Percentiles rank a stretch among this genome's conserved stretches.
These are phyloP conservation scores for Pan paniscus DNA, from an alignment of 2,113 vertebrate genomes.

Conservation along the genomic window DNA sequence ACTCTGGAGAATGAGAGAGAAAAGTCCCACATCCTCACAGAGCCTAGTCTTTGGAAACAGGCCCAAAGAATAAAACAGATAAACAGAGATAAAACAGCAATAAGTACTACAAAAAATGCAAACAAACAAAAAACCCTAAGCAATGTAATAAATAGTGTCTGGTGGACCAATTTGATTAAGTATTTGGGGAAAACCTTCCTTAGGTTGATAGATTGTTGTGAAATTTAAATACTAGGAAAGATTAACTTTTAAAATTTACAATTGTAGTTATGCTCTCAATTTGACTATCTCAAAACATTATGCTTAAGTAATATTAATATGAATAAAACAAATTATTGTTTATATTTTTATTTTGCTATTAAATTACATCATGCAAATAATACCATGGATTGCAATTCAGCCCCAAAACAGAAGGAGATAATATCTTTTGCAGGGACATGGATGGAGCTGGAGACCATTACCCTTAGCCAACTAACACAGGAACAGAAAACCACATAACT, in stretches of 20 bases:
- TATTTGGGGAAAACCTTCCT: not conserved
- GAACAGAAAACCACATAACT: too few relatives aligned
- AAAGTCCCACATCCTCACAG: too few relatives aligned
- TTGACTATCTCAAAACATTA: not conserved
- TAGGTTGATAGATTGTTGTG: not conserved
- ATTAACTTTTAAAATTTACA: not conserved
- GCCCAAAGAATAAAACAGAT: not conserved
- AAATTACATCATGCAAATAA: not conserved
- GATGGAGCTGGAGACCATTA: too few relatives aligned
- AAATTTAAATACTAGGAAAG: not conserved
- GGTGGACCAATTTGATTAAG: not conserved
- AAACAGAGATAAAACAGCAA: not conserved
- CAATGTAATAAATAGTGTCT: too few relatives aligned
- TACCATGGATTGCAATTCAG: too few relatives aligned
- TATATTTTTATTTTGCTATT: not conserved
- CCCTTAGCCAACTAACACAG: too few relatives aligned
- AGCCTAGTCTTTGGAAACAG: not conserved
- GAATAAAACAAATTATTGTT: not conserved
- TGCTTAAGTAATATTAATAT: not conserved
- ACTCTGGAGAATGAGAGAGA: not conserved
- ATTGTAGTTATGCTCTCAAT: not conserved
- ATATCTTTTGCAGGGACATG: too few relatives aligned
- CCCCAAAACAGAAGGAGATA: too few relatives aligned
- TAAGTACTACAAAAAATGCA: not conserved
- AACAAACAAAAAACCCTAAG: not conserved